Conservation (phyloP, 1,140 invertebrate species). For the Brachionus manjavacas region DNA sequence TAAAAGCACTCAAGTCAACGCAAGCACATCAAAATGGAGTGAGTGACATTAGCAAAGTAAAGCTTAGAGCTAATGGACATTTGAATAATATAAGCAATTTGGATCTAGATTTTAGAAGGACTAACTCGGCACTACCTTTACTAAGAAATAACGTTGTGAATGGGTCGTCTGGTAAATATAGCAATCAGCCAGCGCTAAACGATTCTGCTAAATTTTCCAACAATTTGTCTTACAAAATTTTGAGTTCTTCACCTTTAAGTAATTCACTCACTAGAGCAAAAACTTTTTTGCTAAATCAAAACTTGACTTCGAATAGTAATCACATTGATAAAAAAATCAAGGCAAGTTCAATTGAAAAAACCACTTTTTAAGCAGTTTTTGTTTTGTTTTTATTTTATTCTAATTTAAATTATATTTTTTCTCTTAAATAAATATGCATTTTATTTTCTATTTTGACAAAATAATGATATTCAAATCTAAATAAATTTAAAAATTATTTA, state of each 20-base stretch:
- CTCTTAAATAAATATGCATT: not conserved
- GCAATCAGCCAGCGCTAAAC: not conserved
- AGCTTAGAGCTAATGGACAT: not conserved
- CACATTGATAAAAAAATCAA: not conserved
- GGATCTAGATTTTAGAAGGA: not conserved
- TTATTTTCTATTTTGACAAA: not conserved
- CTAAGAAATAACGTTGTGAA: not conserved
- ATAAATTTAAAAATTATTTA: too few relatives aligned
- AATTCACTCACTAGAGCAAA: slow-evolving; percentile 9
- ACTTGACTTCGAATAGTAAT: not conserved
- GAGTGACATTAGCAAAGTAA: not conserved
- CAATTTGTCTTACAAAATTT: not conserved
- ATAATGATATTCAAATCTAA: not conserved
- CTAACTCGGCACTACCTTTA: not conserved
- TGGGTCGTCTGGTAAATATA: not conserved
- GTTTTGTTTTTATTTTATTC: not conserved
- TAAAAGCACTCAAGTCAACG: slow-evolving; percentile 3
- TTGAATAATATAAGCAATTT: not conserved
- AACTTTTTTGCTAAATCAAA: slow-evolving; percentile 4
- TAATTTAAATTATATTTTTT: not conserved
- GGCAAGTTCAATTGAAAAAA: not conserved
- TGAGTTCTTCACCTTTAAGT: not conserved
- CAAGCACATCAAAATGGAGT: not conserved
- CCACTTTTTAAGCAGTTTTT: not conserved
- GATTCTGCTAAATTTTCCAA: not conserved